Evolutionary conservation across 1,140 invertebrate genomes (phyloP), one percentile per base, ranked within the genome.

Genomic region (Telenomus remus): DNA sequence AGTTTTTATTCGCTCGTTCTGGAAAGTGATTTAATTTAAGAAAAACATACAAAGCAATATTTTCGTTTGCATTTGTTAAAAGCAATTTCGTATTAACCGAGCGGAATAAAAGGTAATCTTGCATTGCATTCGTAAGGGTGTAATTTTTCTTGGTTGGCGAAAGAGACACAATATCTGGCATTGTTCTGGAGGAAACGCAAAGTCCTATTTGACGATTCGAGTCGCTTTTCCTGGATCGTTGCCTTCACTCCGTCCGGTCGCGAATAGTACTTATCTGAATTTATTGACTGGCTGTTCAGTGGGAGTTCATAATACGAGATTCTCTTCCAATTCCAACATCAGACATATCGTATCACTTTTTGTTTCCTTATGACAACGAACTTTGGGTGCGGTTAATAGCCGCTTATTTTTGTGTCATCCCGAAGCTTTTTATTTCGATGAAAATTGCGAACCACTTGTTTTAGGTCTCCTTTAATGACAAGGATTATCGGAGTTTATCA

Each of bases 271-370:
- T 56, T 66, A 57, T 68, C 43, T 59, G 49, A 68, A 59, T 68
- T 68, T 68, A 68, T 68, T 27, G 55, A 53, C 47, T 68, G 27
- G 53, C 50, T 66, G 63, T 66, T 56, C 43, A 46, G 53, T 49
- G 43, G 27, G 27, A 56, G 63, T 48, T 50, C 53, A 57, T 66
- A 56, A 66, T 50, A 27, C 13, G 55, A 46, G 53, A 65, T 56
- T 50, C 42, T 13, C 35, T 65, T 56, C 46, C 46, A 57, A 57
- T 57, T 42, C 63, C 53, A 13, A 55, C 43, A 27, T 27, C 19
- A 33, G 27, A 65, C 51, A 64, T 43, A 39, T 44, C 15, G 49
- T 49, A 46, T 53, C 37, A 51, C 35, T 1, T 1, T 61, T 61
- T n/a, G n/a, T 43, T 49, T 61, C 34, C 48, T 11, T 49, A 49